phyloP scores from a whole-genome alignment of 92 coral and sea anemone genomes.

The Isaurus tuberculatus region DNA sequence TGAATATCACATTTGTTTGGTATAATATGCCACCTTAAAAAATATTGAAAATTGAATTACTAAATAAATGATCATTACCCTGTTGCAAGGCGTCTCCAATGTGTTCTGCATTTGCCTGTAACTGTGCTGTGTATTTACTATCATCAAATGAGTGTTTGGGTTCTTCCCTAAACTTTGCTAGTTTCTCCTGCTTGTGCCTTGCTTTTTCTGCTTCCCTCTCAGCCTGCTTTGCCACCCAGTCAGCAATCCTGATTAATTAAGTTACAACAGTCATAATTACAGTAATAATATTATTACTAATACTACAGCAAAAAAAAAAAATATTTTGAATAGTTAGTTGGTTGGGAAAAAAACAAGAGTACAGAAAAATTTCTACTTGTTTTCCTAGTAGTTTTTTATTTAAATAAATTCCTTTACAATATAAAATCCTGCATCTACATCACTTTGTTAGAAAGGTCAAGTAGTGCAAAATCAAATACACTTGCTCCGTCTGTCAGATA shows the following conservation, averaged over 20 bases:
- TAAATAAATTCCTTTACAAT: too few relatives aligned
- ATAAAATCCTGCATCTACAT: too few relatives aligned
- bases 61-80: slow-evolving; percentile 53
- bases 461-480: too few relatives aligned
- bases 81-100: slow-evolving; percentile 91
- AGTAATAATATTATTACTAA: not conserved
- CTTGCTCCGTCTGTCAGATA: too few relatives aligned
- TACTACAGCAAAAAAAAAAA: too few relatives aligned
- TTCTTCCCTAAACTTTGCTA: slow-evolving; percentile 66
- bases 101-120: slow-evolving; percentile 89
- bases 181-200: slow-evolving; percentile 76
- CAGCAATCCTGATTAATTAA: slow-evolving; percentile 94
- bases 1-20: too few relatives aligned
- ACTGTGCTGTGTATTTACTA: slow-evolving; percentile 81
- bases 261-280: not conserved
- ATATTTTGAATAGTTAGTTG: too few relatives aligned
- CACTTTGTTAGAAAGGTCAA: too few relatives aligned
- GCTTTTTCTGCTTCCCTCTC: slow-evolving; percentile 92
- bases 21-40: not conserved
- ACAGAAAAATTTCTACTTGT: too few relatives aligned
- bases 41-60: not conserved
- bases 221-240: slow-evolving; percentile 96
- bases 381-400: too few relatives aligned
- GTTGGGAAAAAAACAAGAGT: too few relatives aligned
- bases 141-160: slow-evolving; percentile 98